Conservation (phyloP, 1,140 invertebrate species). For the Drosophila bocqueti region DNA sequence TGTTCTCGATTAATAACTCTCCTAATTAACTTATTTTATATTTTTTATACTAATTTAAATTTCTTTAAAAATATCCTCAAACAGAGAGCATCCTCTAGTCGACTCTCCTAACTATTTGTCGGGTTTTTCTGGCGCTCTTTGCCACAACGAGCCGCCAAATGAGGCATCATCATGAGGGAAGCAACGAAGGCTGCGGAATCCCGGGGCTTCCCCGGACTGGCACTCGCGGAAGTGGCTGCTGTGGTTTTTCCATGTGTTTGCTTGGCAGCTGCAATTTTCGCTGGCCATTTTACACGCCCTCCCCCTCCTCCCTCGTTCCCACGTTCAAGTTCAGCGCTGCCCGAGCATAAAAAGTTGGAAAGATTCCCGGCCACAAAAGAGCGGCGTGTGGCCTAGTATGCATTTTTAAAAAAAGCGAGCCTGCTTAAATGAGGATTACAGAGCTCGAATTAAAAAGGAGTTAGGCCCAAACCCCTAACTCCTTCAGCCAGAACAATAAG, state of each 20-base stretch:
- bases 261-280: conserved; percentile 59
- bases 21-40: not conserved
- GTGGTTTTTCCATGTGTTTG: conserved; percentile 76
- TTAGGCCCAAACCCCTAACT: not conserved
- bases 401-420: conserved; percentile 18
- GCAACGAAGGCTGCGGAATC: conserved; percentile 16
- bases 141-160: conserved; percentile 58
- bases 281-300: conserved; percentile 32
- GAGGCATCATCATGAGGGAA: conserved; percentile 34
- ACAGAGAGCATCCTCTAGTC: not conserved
- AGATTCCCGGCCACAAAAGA: conserved; percentile 28
- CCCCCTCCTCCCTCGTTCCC: not conserved
- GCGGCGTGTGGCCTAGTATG: conserved; percentile 21
- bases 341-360: conserved; percentile 26
- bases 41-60: not conserved
- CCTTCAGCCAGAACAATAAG: conserved; percentile 8
- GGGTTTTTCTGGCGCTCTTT: conserved; percentile 20
- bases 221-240: conserved; percentile 75
- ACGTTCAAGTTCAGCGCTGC: conserved; percentile 35
- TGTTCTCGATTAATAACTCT: not conserved
- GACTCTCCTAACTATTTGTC: not conserved
- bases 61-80: not conserved
- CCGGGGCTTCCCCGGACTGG: conserved; percentile 42
- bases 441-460: conserved; percentile 18
- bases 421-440: conserved; percentile 16